Evolutionary conservation across 2,888 invertebrate species (phyloP).

Genomic region (Drosophila birchii): DNA sequence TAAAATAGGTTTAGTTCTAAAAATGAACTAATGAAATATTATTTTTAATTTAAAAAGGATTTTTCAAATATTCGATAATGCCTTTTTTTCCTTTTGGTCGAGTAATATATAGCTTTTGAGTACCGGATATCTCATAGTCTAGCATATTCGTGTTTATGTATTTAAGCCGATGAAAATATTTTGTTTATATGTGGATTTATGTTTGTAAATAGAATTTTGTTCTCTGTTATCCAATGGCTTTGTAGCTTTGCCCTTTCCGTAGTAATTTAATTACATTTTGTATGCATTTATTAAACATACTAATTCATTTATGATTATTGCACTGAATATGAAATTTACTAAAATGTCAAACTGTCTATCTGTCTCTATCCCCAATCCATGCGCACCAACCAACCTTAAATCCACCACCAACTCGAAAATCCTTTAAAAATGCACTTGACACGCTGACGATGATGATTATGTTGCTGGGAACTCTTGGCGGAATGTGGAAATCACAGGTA

Average conservation of each 20-base stretch:
- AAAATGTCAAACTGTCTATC: constrained; percentile 30
- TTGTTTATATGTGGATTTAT: background rate
- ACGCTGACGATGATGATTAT: constrained; percentile 27
- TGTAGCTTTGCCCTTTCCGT: constrained; percentile 13
- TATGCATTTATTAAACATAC: constrained; percentile 16
- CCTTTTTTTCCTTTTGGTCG: background rate
- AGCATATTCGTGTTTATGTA: background rate
- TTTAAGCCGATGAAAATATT: background rate
- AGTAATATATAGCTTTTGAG: background rate
- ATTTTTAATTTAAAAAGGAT: background rate
- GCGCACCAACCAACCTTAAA: constrained; percentile 27
- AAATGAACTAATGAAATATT: background rate
- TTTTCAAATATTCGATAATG: background rate
- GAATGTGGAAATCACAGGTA: constrained; percentile 85
- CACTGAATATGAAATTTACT: constrained; percentile 15
- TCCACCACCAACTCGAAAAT: constrained; percentile 11
- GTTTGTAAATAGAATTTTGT: background rate
- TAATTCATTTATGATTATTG: background rate
- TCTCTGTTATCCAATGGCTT: background rate
- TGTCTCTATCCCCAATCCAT: constrained; percentile 17
- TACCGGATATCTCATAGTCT: background rate
- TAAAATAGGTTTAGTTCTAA: too few relatives aligned
- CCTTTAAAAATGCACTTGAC: constrained; percentile 28
- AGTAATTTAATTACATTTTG: constrained; percentile 26
- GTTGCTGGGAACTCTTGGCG: constrained; percentile 28